Conservation (phyloP, 2,113 vertebrate species). For the Alces alces region DNA sequence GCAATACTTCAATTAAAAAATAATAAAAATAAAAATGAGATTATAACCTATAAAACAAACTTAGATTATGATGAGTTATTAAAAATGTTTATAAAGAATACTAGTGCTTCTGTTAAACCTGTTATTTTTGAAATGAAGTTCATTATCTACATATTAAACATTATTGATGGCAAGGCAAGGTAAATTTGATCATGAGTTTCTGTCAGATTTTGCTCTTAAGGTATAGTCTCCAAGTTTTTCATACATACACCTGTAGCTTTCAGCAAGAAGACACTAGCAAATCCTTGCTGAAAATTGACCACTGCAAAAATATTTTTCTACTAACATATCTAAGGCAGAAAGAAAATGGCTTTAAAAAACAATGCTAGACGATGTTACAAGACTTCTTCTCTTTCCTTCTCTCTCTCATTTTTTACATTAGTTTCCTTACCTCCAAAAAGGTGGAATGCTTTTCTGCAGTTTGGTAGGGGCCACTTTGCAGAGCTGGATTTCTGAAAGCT, state of each 20-base stretch:
- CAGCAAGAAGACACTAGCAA: not conserved
- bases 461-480: constrained; percentile 84
- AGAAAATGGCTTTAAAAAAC: not conserved
- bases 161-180: not conserved
- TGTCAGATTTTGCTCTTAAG: not conserved
- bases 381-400: not conserved
- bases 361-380: not conserved
- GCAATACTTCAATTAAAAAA: not conserved
- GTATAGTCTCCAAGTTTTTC: not conserved
- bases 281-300: not conserved
- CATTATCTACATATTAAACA: not conserved
- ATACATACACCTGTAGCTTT: not conserved
- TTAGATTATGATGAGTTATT: not conserved
- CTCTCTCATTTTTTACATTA: not conserved
- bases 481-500: constrained; percentile 84
- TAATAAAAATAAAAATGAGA: not conserved
- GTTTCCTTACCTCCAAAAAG: constrained; percentile 84
- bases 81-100: not conserved
- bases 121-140: not conserved
- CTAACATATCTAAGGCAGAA: not conserved
- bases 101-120: not conserved
- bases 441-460: constrained; percentile 81
- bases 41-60: not conserved
- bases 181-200: not conserved
- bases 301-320: not conserved